A percentile compares a stretch with the other conserved stretches of the same genome.
These are phyloP conservation scores for Malurus cyaneus DNA, from an alignment of 2,113 vertebrate genomes.

Conservation along the genomic window DNA sequence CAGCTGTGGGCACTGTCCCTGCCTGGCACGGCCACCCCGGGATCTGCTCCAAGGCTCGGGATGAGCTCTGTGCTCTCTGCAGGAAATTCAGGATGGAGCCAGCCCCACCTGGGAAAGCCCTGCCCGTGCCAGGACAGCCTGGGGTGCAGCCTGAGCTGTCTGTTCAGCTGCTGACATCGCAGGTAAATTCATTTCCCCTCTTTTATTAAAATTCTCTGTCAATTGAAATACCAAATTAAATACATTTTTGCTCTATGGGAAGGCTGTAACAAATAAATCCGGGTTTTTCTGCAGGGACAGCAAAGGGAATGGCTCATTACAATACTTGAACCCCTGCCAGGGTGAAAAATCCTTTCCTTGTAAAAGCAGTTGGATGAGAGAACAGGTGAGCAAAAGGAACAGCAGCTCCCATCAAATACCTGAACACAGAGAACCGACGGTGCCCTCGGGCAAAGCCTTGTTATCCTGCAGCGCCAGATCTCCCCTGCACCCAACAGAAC, in stretches of 20 bases:
- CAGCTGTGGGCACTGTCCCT: neutral
- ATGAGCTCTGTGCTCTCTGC: neutral
- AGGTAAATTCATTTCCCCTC: neutral
- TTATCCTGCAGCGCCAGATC: neutral
- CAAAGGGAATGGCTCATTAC: neutral
- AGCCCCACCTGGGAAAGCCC: neutral
- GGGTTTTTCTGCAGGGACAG: neutral
- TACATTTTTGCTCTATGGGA: neutral
- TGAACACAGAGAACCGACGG: neutral
- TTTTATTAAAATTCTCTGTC: neutral
- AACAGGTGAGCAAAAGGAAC: neutral
- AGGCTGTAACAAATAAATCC: neutral
- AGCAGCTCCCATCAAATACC: neutral
- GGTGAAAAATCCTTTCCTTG: neutral
- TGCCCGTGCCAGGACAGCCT: neutral
- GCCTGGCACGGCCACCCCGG: constrained; percentile 6
- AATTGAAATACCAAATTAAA: neutral
- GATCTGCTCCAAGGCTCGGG: neutral
- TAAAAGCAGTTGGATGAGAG: neutral
- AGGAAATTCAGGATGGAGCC: neutral
- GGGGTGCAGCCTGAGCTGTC: neutral
- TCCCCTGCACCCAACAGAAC: neutral
- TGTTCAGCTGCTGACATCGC: neutral
- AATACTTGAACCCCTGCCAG: neutral
- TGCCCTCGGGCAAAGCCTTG: neutral